Evolutionary conservation across 1,140 invertebrate species (phyloP).

Genomic region (Lordiphosa collinella): DNA sequence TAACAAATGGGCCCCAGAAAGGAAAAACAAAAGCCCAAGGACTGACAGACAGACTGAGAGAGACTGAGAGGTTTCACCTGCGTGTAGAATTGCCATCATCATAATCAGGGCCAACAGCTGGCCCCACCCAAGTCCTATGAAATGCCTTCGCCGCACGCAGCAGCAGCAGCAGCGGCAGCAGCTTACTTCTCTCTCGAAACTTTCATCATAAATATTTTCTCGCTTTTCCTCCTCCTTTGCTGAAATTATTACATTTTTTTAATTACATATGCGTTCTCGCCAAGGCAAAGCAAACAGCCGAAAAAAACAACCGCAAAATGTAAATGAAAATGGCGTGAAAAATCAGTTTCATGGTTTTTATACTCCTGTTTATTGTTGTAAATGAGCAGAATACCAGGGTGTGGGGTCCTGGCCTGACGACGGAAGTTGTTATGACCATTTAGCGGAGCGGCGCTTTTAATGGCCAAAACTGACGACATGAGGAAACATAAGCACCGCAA

Average conservation of each 20-base stretch:
- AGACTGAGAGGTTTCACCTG: constrained; percentile 27
- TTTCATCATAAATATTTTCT: constrained; percentile 59
- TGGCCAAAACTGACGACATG: constrained; percentile 25
- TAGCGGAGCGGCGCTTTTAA: constrained; percentile 52
- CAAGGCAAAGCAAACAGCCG: constrained; percentile 42
- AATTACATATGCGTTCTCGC: constrained; percentile 69
- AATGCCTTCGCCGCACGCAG: constrained; percentile 18
- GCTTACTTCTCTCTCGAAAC: constrained; percentile 48
- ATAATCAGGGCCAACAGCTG: constrained; percentile 42
- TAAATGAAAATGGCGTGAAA: constrained; percentile 77
- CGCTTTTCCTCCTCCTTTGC: constrained; percentile 12
- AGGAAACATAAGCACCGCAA: constrained; percentile 17
- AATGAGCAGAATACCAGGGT: constrained; percentile 47
- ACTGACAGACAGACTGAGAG: neutral
- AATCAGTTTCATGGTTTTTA: constrained; percentile 78
- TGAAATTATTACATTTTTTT: constrained; percentile 73
- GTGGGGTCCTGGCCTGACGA: constrained; percentile 22
- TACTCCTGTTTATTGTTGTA: constrained; percentile 75
- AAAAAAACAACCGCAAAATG: constrained; percentile 50
- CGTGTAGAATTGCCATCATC: constrained; percentile 72
- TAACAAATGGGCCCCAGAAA: constrained; percentile 60
- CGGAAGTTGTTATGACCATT: constrained; percentile 75
- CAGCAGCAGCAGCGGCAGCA: constrained; percentile 7
- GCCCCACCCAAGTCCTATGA: neutral
- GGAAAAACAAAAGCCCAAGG: constrained; percentile 14